Conservation (phyloP, 2,113 vertebrate species). For the Microcebus griseorufus region DNA sequence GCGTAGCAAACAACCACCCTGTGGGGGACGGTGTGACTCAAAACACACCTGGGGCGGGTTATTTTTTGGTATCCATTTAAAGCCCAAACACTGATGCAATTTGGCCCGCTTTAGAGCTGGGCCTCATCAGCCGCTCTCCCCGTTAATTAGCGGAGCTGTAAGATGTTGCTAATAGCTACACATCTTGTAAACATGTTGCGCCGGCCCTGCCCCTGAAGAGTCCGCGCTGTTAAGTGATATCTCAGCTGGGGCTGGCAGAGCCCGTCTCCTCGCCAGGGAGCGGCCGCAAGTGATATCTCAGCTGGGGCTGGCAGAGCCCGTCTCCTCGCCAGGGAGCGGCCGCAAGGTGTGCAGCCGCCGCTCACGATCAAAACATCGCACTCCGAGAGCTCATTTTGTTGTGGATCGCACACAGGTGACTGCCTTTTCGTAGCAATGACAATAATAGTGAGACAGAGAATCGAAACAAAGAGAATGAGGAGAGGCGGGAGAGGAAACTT, state of each 20-base stretch:
- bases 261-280: slow-evolving; percentile 19
- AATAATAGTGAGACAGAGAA: neutral
- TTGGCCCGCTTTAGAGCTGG: slow-evolving; percentile 39
- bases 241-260: slow-evolving; percentile 57
- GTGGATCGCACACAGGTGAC: neutral
- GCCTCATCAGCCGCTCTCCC: slow-evolving; percentile 5
- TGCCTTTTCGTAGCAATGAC: neutral
- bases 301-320: slow-evolving; percentile 30
- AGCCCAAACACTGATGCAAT: slow-evolving; percentile 71
- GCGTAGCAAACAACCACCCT: slow-evolving; percentile 5
- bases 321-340: slow-evolving; percentile 28
- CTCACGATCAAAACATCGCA: slow-evolving; percentile 37
- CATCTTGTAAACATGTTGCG: slow-evolving; percentile 77
- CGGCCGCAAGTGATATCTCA: neutral
- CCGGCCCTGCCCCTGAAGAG: slow-evolving; percentile 49
- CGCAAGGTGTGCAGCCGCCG: neutral
- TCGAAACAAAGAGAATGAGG: neutral
- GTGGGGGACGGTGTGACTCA: neutral
- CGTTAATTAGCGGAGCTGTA: slow-evolving; percentile 53
- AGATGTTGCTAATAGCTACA: slow-evolving; percentile 77
- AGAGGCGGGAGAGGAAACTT: neutral
- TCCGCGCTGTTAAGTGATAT: neutral
- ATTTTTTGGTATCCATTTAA: slow-evolving; percentile 66
- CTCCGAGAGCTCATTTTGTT: neutral
- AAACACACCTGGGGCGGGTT: slow-evolving; percentile 43